Percentiles rank a stretch among this genome's conserved stretches.
Evolutionary conservation across 2,888 invertebrate species (phyloP).

Genomic region (Pyrochroa serraticornis): DNA sequence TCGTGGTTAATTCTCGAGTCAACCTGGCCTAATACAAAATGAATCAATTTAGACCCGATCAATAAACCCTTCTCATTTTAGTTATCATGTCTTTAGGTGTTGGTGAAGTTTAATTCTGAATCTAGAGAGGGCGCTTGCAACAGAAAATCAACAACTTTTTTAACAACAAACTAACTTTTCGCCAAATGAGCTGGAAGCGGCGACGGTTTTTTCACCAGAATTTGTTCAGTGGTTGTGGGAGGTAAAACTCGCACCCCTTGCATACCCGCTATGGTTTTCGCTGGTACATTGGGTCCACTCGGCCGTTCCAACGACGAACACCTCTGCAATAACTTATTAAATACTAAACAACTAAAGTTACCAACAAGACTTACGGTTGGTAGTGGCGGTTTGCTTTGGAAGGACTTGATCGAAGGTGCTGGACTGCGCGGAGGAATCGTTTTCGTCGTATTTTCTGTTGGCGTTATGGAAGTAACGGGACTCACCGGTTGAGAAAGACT

Average conservation of each 20-base stretch:
- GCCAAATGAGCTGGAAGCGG: constrained; percentile 78
- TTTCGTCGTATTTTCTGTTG: constrained; percentile 43
- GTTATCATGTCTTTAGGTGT: too few relatives aligned
- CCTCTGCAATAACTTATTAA: constrained; percentile 58
- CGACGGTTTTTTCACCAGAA: constrained; percentile 65
- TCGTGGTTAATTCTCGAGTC: too few relatives aligned
- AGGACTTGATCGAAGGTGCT: constrained; percentile 48
- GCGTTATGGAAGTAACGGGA: constrained; percentile 55
- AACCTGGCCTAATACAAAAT: too few relatives aligned
- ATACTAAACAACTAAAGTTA: constrained; percentile 5
- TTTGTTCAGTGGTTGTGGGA: constrained; percentile 60
- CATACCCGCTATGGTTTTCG: constrained; percentile 58
- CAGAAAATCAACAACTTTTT: too few relatives aligned
- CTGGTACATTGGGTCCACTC: constrained; percentile 62
- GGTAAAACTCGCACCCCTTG: constrained; percentile 57
- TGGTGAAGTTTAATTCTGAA: too few relatives aligned
- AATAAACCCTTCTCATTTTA: too few relatives aligned
- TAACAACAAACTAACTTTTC: constrained; percentile 64
- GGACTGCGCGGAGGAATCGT: constrained; percentile 56
- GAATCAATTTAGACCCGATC: too few relatives aligned
- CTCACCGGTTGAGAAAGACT: constrained; percentile 63
- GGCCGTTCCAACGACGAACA: constrained; percentile 89
- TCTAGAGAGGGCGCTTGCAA: too few relatives aligned
- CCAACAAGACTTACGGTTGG: constrained; percentile 66
- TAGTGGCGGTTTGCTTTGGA: constrained; percentile 66